Evolutionary conservation across 2,888 invertebrate species (phyloP), one percentile per base, ranked within the genome.

Genomic region (Campopleginae sp.): DNA sequence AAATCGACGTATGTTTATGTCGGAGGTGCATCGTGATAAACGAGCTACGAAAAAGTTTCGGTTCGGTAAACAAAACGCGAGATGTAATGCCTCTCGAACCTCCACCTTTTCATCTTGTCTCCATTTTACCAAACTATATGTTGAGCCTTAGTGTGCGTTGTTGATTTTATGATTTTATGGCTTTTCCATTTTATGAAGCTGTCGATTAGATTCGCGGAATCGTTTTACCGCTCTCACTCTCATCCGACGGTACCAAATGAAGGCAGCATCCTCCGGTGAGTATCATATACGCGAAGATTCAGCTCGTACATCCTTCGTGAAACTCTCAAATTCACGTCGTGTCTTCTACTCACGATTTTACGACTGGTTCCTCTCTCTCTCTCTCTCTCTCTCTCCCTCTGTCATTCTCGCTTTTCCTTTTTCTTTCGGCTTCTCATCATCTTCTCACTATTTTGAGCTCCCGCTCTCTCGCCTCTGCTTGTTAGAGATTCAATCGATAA

Each of bases 161-260:
- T 91, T 90, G 90, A 93, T 93, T 93, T 93, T 93, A 93, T 93
- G 92, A 91, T 91, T 93, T 92, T 92, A 93, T 91, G 91, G 90
- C 89, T 91, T 91, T 88, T 78, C 84, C 92, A 92, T 93, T 93
- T 93, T 92, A 93, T 90, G 93, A 91, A 93, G 92, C 91, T 93
- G 93, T 93, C 93, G 93, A 93, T 93, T 93, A 93, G 93, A 92
- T 92, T 92, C 89, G 90, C 89, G 86, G 88, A 89, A 87, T 87
- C 82, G 87, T 86, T 90, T 92, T 91, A 91, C 90, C 86, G 84
- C 85, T 80, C 84, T 68, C 77, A 61, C 76, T 87, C 88, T 84
- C 74, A 48, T 84, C 68, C 77, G 44, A 74, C 65, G 68, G 46
- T 74, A 70, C 70, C 75, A 68, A 74, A 77, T 65, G 51, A 72